phyloP scores from a whole-genome alignment of 2,888 invertebrate genomes.

The Acleris holmiana region DNA sequence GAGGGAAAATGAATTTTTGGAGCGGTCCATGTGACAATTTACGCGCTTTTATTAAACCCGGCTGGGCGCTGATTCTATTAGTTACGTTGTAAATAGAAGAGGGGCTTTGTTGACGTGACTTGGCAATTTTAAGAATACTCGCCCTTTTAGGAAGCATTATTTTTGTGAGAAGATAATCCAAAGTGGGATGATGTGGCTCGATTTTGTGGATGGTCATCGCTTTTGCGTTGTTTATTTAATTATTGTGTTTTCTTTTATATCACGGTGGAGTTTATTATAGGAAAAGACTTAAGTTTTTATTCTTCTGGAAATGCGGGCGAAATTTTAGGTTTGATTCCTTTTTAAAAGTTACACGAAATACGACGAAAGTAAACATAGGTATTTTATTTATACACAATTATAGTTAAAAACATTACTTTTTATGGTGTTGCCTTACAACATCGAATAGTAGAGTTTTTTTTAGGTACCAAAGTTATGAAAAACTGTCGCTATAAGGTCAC shows the following conservation, averaged over 20 bases:
- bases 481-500: too few species aligned
- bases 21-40: constrained; percentile 56
- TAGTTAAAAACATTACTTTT: too few species aligned
- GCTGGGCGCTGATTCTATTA: constrained; percentile 45
- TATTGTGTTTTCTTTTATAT: constrained; percentile 22
- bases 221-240: constrained; percentile 21
- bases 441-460: too few species aligned
- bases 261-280: too few species aligned
- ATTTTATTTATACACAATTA: too few species aligned
- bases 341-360: too few species aligned
- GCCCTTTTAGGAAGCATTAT: constrained; percentile 29
- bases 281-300: too few species aligned
- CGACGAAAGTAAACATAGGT: too few species aligned
- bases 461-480: too few species aligned
- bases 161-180: constrained; percentile 31
- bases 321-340: too few species aligned
- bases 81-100: constrained; percentile 33
- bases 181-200: constrained; percentile 31
- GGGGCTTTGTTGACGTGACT: constrained; percentile 38
- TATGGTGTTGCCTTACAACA: too few species aligned
- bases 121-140: constrained; percentile 33
- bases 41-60: constrained; percentile 51
- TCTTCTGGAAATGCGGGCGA: too few species aligned
- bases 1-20: constrained; percentile 52
- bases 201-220: constrained; percentile 31